Percentiles rank a stretch among this genome's conserved stretches.
Evolutionary conservation across 2,888 invertebrate genomes (phyloP).

Genomic region (Eupithecia abbreviata): DNA sequence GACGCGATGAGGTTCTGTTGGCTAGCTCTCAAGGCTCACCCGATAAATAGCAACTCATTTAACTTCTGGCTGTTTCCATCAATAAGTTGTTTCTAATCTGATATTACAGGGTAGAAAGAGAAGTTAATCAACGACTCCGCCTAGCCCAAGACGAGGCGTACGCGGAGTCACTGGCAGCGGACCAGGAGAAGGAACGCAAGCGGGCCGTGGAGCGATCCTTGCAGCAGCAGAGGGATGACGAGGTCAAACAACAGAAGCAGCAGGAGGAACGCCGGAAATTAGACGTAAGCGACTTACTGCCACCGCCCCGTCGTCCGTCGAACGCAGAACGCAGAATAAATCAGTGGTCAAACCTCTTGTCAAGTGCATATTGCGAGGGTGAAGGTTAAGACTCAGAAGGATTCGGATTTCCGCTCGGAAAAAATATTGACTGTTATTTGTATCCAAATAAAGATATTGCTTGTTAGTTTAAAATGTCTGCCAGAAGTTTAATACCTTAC

Average conservation of each 20-base stretch:
- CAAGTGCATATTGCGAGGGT: too few relatives aligned
- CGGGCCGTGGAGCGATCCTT: slow-evolving; percentile 77
- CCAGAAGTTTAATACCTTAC: too few relatives aligned
- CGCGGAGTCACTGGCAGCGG: slow-evolving; percentile 93
- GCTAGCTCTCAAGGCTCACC: not conserved
- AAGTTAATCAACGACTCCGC: slow-evolving; percentile 92
- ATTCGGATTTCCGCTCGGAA: too few relatives aligned
- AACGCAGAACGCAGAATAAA: too few relatives aligned
- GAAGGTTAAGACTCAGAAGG: too few relatives aligned
- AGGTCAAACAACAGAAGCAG: slow-evolving; percentile 64
- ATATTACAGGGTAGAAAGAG: slow-evolving; percentile 87
- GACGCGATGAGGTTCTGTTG: too few relatives aligned
- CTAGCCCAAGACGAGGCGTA: slow-evolving; percentile 98
- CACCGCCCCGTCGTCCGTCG: too few relatives aligned
- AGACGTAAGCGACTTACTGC: slow-evolving; percentile 43
- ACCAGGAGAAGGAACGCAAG: slow-evolving; percentile 96
- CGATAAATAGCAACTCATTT: not conserved
- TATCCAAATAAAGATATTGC: too few relatives aligned
- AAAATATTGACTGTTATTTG: too few relatives aligned
- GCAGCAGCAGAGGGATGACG: slow-evolving; percentile 68
- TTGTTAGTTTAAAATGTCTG: too few relatives aligned
- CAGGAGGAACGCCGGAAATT: slow-evolving; percentile 57
- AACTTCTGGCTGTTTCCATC: not conserved
- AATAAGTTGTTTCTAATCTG: not conserved
- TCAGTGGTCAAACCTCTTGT: too few relatives aligned